Base-by-base conservation (phyloP, 2,113 vertebrate genomes). In the Columba livia region DNA sequence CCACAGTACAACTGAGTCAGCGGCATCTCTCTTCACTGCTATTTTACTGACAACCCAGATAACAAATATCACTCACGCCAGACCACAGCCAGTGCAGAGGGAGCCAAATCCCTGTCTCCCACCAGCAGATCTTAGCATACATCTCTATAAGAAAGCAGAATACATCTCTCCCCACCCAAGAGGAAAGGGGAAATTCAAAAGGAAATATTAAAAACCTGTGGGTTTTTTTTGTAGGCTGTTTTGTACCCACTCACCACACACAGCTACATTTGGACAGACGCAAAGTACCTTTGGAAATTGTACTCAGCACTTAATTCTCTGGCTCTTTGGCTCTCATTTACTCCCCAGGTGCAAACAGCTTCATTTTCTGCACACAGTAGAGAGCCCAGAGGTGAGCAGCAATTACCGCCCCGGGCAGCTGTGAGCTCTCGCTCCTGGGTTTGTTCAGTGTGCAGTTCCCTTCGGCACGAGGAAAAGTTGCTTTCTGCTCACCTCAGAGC, bases 1-100 rank as follows among this genome's bases (percentile, higher is more conserved):
- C 74, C 74, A 36, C 88, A 86, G 75, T 12, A 69, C 51, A 42
- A 90, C 34, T 91, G 93, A 97, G 71, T 95, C 91, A 95, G 88
- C 32, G 6, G 85, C 88, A 88, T 80, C 75, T 84, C 82, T 86
- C 44, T 14, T 64, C 79, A 9, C 61, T 94, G 85, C 67, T 79
- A 8, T 67, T 88, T 83, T 24, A 36, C 66, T 72, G 72, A 81
- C 79, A 74, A 31, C 92, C 62, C 86, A 38, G 57, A 74, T 56
- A 74, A 81, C 48, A 48, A 90, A 67, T 74, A 75, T n/a, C 90
- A 19, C 72, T 78, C 51, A 23, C 0, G 0, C 34, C 91, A 93
- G 82, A 74, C 82, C 64, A 2, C 61, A 64, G 85, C 90, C 88
- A 85, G 77, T 0, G 26, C 3, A 11, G 42, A 15, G 48, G 42